A percentile compares a stretch with the other conserved stretches of the same genome.
Conservation (phyloP, 2,113 vertebrate species). For the Lepus timidus region DNA sequence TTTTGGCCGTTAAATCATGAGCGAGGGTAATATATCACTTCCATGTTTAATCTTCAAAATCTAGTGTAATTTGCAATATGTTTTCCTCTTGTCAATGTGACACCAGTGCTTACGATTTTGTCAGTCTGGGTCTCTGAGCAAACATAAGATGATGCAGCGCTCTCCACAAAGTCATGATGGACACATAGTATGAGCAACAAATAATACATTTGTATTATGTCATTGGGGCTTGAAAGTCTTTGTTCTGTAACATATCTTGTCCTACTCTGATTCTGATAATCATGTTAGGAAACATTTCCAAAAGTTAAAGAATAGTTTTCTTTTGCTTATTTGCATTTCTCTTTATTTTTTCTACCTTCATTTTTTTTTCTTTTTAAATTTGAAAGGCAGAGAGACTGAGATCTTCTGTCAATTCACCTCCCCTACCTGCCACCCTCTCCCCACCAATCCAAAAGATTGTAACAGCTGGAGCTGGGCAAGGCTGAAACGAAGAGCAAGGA, state of each 20-base stretch:
- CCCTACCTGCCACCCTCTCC: no score
- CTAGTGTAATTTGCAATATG: not conserved
- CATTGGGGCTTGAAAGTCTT: conserved; percentile 37
- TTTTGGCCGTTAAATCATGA: not conserved
- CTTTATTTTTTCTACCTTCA: no score
- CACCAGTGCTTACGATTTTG: not conserved
- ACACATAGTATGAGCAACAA: not conserved
- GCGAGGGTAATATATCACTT: not conserved
- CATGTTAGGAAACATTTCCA: not conserved
- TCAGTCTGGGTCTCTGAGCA: not conserved
- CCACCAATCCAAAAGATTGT: no score
- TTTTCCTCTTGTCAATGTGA: not conserved
- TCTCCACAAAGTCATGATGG: not conserved
- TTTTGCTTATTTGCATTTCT: not conserved
- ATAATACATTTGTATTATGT: not conserved
- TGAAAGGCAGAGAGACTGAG: no score
- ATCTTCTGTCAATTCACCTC: no score
- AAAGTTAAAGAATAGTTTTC: not conserved
- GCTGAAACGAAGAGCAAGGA: no score
- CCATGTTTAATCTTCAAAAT: conserved; percentile 10
- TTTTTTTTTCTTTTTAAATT: no score
- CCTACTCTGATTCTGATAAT: conserved; percentile 18
- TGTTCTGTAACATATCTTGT: not conserved
- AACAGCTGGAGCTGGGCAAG: no score
- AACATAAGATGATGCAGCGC: not conserved